Evolutionary conservation across 2,888 invertebrate species (phyloP).

Genomic region (Tuta absoluta): DNA sequence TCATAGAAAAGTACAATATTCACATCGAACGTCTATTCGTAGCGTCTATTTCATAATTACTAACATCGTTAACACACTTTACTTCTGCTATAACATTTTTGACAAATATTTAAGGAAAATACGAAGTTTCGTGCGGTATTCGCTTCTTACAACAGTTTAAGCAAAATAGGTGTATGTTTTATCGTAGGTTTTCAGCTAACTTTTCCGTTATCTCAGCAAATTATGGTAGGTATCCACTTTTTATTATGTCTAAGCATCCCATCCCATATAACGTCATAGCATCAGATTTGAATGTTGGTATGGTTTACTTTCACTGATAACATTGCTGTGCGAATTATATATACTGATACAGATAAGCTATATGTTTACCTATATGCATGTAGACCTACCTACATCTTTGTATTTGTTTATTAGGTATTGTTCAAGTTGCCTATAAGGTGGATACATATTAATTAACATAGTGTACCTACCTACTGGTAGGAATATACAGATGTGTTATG

Average conservation of each 20-base stretch:
- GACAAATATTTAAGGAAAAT: neutral
- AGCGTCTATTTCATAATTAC: neutral
- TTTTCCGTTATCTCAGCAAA: neutral
- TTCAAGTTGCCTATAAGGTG: neutral
- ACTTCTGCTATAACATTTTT: neutral
- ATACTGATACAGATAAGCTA: neutral
- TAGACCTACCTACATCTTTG: neutral
- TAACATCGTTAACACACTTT: neutral
- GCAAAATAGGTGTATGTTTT: neutral
- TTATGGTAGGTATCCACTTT: neutral
- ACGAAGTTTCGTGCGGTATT: neutral
- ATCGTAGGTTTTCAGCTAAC: neutral
- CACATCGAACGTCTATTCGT: neutral
- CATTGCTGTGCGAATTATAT: neutral
- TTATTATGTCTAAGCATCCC: neutral
- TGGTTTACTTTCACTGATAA: neutral
- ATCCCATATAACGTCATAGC: neutral
- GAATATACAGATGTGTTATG: neutral
- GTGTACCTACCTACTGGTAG: too few relatives aligned
- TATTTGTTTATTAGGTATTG: slow-evolving; percentile 2
- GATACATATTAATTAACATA: neutral
- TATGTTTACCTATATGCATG: too few relatives aligned
- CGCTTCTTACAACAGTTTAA: neutral
- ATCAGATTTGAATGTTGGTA: neutral
- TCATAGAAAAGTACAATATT: neutral